A percentile compares a stretch with the other conserved stretches of the same genome.
These are phyloP conservation scores for Solea solea DNA, from an alignment of 2,113 vertebrate genomes.

Conservation along the genomic window DNA sequence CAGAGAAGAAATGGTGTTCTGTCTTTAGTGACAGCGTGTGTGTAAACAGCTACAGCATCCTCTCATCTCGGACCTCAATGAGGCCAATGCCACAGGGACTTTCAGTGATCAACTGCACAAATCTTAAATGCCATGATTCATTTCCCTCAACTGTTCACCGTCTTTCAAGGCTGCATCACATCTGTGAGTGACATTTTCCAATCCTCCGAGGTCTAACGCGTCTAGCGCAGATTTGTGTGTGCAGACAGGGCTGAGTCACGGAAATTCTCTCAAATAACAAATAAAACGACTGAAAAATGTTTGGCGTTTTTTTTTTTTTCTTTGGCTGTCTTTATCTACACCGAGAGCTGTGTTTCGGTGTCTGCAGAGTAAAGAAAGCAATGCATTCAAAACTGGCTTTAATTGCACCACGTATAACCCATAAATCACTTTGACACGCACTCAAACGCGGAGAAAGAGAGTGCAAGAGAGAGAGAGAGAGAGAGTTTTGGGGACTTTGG, in stretches of 20 bases:
- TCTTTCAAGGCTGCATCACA: constrained; percentile 24
- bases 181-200: not conserved
- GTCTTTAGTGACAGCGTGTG: constrained; percentile 10
- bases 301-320: too few species aligned
- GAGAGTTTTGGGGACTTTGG: not conserved
- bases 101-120: constrained; percentile 40
- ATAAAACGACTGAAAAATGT: not conserved
- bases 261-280: constrained; percentile 1
- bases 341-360: constrained; percentile 18
- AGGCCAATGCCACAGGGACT: constrained; percentile 58
- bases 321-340: too few species aligned
- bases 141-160: constrained; percentile 59
- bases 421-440: constrained; percentile 52
- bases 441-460: not conserved
- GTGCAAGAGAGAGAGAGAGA: too few species aligned
- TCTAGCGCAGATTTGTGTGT: constrained; percentile 14
- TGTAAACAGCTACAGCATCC: constrained; percentile 36
- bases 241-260: constrained; percentile 24
- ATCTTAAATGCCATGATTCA: constrained; percentile 49
- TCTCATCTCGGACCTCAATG: constrained; percentile 58
- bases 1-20: constrained; percentile 20
- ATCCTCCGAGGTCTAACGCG: constrained; percentile 1
- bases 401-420: constrained; percentile 45
- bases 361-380: constrained; percentile 57
- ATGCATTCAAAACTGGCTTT: constrained; percentile 55